These are phyloP conservation scores for Blastomussa wellsi DNA, from an alignment of 92 coral and sea anemone genomes.

Conservation along the genomic window DNA sequence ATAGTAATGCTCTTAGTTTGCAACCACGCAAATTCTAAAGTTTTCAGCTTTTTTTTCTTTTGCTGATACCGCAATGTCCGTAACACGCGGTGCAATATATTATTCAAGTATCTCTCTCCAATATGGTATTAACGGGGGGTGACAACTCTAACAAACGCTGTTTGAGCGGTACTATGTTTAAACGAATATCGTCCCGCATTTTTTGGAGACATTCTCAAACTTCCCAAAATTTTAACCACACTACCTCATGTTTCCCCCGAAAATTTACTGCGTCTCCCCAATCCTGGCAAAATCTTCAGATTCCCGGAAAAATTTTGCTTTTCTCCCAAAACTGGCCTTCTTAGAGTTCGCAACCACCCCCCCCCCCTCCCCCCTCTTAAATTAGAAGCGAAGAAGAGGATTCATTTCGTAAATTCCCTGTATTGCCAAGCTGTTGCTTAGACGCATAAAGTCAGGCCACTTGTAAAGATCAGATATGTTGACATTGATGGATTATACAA, in stretches of 20 bases:
- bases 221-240: too few species aligned
- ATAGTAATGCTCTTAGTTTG: background rate
- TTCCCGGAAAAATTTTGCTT: too few species aligned
- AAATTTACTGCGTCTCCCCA: too few species aligned
- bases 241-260: too few species aligned
- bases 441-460: background rate
- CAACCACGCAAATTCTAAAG: background rate
- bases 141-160: too few species aligned
- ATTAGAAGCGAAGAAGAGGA: background rate
- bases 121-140: background rate
- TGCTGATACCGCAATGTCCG: background rate
- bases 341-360: too few species aligned
- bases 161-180: too few species aligned
- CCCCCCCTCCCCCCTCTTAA: too few species aligned
- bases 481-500: background rate
- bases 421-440: constrained; percentile 17
- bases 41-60: background rate
- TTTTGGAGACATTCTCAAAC: too few species aligned
- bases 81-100: background rate
- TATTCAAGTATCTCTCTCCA: background rate
- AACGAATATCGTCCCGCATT: too few species aligned
- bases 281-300: too few species aligned
- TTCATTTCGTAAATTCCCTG: constrained; percentile 3
- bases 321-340: too few species aligned
- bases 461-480: background rate